Conservation (phyloP, 1,140 invertebrate genomes). For the Chironomus tepperi region DNA sequence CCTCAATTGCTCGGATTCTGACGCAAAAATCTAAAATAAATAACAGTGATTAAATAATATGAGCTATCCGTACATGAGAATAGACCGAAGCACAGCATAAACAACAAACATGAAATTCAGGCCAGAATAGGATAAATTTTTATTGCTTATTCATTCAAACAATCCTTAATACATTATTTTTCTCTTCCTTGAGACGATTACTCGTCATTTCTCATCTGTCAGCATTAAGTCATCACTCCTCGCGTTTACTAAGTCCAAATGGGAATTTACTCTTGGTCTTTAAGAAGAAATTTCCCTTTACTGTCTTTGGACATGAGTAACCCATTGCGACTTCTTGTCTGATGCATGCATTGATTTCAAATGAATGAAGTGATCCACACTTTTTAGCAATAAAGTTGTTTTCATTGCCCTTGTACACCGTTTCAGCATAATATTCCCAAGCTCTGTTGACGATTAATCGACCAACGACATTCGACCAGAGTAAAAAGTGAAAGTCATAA, state of each 20-base stretch:
- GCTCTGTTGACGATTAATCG: conserved; percentile 37
- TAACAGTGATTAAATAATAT: conserved; percentile 14
- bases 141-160: neutral
- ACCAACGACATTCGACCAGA: neutral
- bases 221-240: neutral
- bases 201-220: neutral
- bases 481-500: neutral
- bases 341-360: conserved; percentile 30
- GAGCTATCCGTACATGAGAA: neutral
- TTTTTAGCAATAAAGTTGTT: conserved; percentile 33
- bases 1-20: no score
- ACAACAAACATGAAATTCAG: neutral
- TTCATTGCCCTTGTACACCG: conserved; percentile 42
- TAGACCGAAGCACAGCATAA: neutral
- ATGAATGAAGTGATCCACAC: conserved; percentile 31
- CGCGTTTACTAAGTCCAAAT: conserved; percentile 28
- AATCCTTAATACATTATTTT: neutral
- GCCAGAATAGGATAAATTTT: neutral
- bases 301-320: conserved; percentile 28
- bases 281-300: conserved; percentile 36
- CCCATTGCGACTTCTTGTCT: conserved; percentile 34
- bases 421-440: conserved; percentile 51
- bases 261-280: conserved; percentile 31
- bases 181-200: neutral
- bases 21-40: neutral